These are phyloP conservation scores for Onychorhynchus coronatus DNA, from an alignment of 2,113 vertebrate species.

Conservation along the genomic window DNA sequence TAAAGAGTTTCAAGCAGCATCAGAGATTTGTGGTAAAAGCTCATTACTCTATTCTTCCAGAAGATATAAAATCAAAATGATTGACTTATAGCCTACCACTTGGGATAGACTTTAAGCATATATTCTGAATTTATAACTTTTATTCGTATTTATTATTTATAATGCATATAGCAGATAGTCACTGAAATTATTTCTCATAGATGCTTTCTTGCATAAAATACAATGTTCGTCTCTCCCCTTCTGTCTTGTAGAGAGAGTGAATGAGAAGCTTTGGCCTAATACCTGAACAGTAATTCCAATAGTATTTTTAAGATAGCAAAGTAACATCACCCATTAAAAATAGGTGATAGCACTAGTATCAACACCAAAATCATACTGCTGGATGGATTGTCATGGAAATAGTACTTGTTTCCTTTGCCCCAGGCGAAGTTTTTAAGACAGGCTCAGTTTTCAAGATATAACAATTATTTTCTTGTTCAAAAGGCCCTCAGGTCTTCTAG, in stretches of 20 bases:
- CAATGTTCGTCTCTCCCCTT: not conserved
- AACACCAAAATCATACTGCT: not conserved
- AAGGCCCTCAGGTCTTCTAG: not conserved
- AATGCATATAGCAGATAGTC: not conserved
- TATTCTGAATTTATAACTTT: not conserved
- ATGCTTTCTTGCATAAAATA: not conserved
- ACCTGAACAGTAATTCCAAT: not conserved
- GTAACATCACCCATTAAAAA: not conserved
- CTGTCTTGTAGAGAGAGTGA: not conserved
- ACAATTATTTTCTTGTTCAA: not conserved
- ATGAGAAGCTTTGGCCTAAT: not conserved
- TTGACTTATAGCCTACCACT: not conserved
- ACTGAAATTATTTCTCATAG: not conserved
- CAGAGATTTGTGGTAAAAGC: not conserved
- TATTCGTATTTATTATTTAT: not conserved
- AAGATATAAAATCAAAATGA: not conserved
- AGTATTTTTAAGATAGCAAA: not conserved
- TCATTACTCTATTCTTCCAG: not conserved
- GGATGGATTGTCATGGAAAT: not conserved
- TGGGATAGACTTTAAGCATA: not conserved
- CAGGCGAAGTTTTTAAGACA: not conserved
- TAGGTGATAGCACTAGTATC: not conserved
- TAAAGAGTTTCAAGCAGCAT: not conserved
- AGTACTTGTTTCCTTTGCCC: not conserved
- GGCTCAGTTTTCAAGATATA: not conserved